Base-by-base conservation (phyloP, 1,140 invertebrate species). In the Achroia grisella region DNA sequence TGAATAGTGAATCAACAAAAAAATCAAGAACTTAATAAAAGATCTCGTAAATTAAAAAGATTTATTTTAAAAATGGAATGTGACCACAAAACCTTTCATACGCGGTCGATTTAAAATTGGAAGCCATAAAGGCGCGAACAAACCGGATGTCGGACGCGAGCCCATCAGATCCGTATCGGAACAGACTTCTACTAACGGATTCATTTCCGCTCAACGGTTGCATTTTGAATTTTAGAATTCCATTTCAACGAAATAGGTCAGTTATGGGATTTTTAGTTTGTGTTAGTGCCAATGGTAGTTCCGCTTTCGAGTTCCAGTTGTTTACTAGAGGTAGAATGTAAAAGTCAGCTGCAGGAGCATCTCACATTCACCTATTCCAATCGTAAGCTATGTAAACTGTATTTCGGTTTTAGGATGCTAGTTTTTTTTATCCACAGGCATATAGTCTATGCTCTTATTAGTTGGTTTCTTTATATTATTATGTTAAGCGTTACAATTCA, bases 141-240 rank as follows among this genome's bases (percentile, higher is more conserved):
- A 53, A 57, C 69, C 71, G 74, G 70, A 77, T 67, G 71, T 71
- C 63, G 61, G 61, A 65, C 63, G 60, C 58, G 61, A 39, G 61
- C 76, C 69, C 68, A 76, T 77, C 74, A 73, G 76, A 83, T 80
- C 76, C 56, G 62, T 80, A 83, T 83, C 79, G 73, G 53, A 55
- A 62, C 63, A 66, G 66, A 68, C 64, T 55, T 67, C 62, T 64
- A 68, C 66, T 60, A 68, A 62, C 65, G 71, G 62, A 77, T 83
- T 83, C 76, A 80, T 83, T 83, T 83, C 79, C 79, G 74, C 49
- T 72, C 56, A 49, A 71, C 64, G 57, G 70, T 67, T 78, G 74
- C 72, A 74, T 76, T 76, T 76, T 71, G 73, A 71, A 77, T 76
- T 77, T 71, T 57, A 56, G 59, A 69, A 62, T 71, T 64, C 63